Conservation (phyloP, 2,888 invertebrate genomes). For the Acrobasis suavella region DNA sequence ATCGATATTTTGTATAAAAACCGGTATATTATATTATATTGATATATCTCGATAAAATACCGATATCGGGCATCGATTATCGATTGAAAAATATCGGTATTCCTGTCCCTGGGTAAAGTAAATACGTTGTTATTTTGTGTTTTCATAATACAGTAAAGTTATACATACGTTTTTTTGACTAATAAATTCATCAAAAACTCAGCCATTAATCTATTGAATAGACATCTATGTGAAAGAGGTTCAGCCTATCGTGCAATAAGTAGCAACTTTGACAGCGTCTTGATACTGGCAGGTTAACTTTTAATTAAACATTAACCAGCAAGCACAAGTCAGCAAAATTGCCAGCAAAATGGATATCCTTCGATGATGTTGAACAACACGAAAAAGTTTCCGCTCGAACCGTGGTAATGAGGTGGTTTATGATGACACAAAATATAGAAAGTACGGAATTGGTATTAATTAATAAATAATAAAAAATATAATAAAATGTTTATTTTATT, state of each 20-base stretch:
- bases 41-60: no score
- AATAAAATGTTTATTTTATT: no score
- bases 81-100: no score
- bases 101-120: no score
- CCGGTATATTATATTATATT: no score
- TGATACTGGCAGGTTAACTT: constrained; percentile 23
- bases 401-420: constrained; percentile 14
- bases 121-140: no score
- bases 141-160: no score
- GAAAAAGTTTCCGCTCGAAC: neutral
- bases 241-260: constrained; percentile 12
- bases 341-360: constrained; percentile 4
- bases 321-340: constrained; percentile 9
- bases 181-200: no score
- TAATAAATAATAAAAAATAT: no score
- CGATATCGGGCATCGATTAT: no score
- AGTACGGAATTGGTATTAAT: neutral
- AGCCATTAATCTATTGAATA: constrained; percentile 1
- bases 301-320: constrained; percentile 24
- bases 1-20: no score
- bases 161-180: no score
- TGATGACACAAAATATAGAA: neutral
- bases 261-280: constrained; percentile 18
- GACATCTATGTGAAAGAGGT: neutral
- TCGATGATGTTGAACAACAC: constrained; percentile 3